Evolutionary conservation across 2,797 vertebrate genomes (phyloP).

Genomic region (Novumbra hubbsi): DNA sequence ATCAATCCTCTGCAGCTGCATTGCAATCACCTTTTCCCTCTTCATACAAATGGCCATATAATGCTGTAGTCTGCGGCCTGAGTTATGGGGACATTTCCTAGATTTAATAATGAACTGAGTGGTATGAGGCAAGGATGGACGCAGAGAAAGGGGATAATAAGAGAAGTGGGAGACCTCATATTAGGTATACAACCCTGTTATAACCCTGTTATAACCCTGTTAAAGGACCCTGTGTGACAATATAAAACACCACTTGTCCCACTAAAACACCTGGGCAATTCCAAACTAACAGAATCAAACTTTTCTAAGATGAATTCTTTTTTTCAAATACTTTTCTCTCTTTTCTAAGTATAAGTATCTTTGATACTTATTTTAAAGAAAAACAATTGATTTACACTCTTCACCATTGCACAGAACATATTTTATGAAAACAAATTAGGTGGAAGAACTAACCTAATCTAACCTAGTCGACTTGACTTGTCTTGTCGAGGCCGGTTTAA

Average conservation of each 20-base stretch:
- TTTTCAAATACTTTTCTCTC: too few relatives aligned
- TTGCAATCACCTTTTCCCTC: conserved; percentile 62
- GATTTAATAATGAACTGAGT: conserved; percentile 80
- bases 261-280: conserved; percentile 50
- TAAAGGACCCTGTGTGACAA: conserved; percentile 66
- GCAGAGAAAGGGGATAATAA: conserved; percentile 44
- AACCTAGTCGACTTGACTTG: too few relatives aligned
- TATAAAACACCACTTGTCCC: conserved; percentile 60
- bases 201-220: conserved; percentile 71
- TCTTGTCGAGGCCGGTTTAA: too few relatives aligned
- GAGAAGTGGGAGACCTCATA: conserved; percentile 70
- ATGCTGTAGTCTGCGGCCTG: conserved; percentile 68
- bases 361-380: too few relatives aligned
- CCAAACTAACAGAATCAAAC: too few relatives aligned
- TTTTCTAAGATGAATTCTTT: too few relatives aligned
- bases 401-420: too few relatives aligned
- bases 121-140: conserved; percentile 47
- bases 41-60: conserved; percentile 76
- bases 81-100: conserved; percentile 79
- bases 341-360: too few relatives aligned
- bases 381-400: too few relatives aligned
- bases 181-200: conserved; percentile 75
- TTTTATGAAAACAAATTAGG: too few relatives aligned
- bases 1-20: conserved; percentile 70
- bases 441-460: too few relatives aligned